Percentiles rank a stretch among this genome's conserved stretches.
These are phyloP conservation scores for Acleris holmiana DNA, from an alignment of 2,888 invertebrate genomes.

Conservation along the genomic window DNA sequence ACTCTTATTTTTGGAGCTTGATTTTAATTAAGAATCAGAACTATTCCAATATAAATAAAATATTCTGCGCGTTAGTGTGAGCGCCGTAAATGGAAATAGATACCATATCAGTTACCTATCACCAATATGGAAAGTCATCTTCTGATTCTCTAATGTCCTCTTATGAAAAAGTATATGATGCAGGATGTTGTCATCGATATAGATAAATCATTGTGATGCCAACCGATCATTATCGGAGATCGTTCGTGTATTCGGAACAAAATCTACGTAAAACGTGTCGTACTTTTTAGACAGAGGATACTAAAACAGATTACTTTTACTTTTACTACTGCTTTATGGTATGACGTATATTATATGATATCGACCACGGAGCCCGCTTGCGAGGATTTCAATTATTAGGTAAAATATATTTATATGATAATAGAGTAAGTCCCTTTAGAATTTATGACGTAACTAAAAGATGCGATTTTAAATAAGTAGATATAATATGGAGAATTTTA, in stretches of 20 bases:
- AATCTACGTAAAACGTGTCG: conserved; percentile 1
- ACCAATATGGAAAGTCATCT: conserved; percentile 25
- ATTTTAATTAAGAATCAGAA: too few species aligned
- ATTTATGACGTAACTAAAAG: too few species aligned
- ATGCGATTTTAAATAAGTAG: too few species aligned
- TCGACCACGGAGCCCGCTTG: too few species aligned
- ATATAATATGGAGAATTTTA: too few species aligned
- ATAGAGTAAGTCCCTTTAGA: too few species aligned
- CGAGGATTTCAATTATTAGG: too few species aligned
- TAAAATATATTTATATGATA: too few species aligned
- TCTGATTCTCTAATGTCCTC: conserved; percentile 22
- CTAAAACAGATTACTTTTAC: too few species aligned
- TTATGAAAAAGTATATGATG: conserved; percentile 28
- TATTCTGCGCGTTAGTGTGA: neutral
- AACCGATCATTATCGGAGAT: conserved; percentile 15
- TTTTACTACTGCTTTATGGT: too few species aligned
- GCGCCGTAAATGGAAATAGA: neutral
- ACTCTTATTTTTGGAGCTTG: too few species aligned
- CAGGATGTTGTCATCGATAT: conserved; percentile 32
- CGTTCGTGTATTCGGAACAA: neutral
- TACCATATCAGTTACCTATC: neutral
- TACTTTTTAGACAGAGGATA: conserved; percentile 20
- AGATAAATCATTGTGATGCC: conserved; percentile 25
- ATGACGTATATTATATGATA: too few species aligned
- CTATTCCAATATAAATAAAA: neutral